Base-by-base conservation (phyloP, 2,113 vertebrate species). In the Pseudorhombus dupliciocellatus region DNA sequence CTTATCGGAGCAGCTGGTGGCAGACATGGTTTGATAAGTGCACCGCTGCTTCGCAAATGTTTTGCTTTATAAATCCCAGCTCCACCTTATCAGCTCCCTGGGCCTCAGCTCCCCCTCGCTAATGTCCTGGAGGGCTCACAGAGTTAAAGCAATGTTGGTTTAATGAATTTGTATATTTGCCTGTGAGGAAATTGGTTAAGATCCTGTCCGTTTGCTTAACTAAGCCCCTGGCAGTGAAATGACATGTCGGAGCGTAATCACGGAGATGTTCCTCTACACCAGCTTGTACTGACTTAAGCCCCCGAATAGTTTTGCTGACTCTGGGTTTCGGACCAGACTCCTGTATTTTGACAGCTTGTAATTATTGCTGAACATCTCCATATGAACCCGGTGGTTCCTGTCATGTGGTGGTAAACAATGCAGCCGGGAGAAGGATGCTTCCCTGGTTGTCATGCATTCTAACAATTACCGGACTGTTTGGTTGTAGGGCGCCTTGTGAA, bases 111-210 rank as follows among this genome's bases (percentile, higher is more conserved):
- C 58, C 31, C 18, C 22, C 37, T 40, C 70, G 12, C 46, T 37
- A 28, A 66, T 20, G 58, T 4, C 30, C 56, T 63, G 0, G 1
- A 8, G 30, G 71, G 20, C 50, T 78, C 22, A n/a, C 60, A 16
- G 22, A 65, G 44, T 62, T 5, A 75, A 67, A 42, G 52, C 2
- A 5, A 9, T 73, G 77, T 78, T 85, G 50, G 10, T 77, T 64
- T 74, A 81, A 73, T 56, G 31, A 57, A 54, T 77, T 66, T 30
- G 37, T 37, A 70, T 61, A 65, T 85, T 52, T 65, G 73, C 68
- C 70, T 84, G 46, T 25, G 46, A 75, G 83, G 80, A 87, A 69
- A 82, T 87, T 74, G 69, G 58, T 82, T 80, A 75, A 81, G 75
- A 61, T 63, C 70, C 12, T 5, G 21, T 61, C 26, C 15, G 71